Conservation (phyloP, 2,888 invertebrate species). For the Dendrolimus pini region DNA sequence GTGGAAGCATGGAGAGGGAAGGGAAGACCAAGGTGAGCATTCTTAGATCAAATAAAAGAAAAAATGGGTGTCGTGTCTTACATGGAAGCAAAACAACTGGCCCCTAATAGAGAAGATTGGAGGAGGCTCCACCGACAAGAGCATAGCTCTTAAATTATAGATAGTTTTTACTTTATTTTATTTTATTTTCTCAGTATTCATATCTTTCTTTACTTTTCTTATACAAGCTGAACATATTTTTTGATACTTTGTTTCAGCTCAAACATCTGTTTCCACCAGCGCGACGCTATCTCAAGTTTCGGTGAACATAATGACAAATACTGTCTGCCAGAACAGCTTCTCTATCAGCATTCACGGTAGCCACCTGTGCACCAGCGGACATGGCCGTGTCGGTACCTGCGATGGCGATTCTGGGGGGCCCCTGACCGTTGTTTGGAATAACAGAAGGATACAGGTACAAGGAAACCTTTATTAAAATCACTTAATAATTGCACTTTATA, state of each 20-base stretch:
- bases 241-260: neutral
- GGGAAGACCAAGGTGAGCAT: too few species aligned
- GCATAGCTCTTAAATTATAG: too few species aligned
- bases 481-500: neutral
- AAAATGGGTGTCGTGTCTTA: too few species aligned
- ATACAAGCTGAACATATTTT: too few species aligned
- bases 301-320: constrained; percentile 47
- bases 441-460: constrained; percentile 39
- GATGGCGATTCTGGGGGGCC: constrained; percentile 64
- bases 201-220: too few species aligned
- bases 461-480: neutral
- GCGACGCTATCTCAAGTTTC: constrained; percentile 19
- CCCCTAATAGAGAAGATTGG: too few species aligned
- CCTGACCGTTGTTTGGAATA: constrained; percentile 33
- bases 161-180: too few species aligned
- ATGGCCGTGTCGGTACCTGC: constrained; percentile 58
- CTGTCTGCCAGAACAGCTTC: constrained; percentile 53
- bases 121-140: too few species aligned
- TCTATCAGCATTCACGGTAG: constrained; percentile 42
- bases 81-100: too few species aligned
- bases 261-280: constrained; percentile 14
- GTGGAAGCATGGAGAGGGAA: too few species aligned
- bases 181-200: too few species aligned
- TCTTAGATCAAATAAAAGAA: too few species aligned
- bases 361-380: constrained; percentile 65